Percentiles rank a stretch among this genome's conserved stretches.
Conservation (phyloP, 2,888 invertebrate species). For the Melanchra persicariae region DNA sequence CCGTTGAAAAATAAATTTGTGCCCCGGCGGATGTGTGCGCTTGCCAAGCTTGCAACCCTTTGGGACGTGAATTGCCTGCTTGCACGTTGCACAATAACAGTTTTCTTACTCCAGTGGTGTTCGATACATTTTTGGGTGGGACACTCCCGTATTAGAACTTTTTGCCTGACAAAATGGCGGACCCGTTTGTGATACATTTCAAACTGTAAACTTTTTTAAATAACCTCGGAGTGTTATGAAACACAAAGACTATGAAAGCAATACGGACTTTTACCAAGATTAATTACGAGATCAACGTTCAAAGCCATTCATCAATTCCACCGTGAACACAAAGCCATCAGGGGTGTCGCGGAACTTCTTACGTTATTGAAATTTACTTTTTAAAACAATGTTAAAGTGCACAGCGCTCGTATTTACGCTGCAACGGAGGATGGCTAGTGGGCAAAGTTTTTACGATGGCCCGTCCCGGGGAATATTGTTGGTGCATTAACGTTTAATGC, state of each 20-base stretch:
- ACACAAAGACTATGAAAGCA: constrained; percentile 19
- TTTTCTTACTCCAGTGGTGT: constrained; percentile 60
- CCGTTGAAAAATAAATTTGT: constrained; percentile 67
- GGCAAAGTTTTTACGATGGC: constrained; percentile 88
- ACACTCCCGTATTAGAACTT: constrained; percentile 35
- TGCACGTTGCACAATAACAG: constrained; percentile 67
- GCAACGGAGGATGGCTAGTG: constrained; percentile 75
- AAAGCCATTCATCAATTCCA: constrained; percentile 71
- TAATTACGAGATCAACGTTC: constrained; percentile 65
- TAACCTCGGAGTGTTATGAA: constrained; percentile 13
- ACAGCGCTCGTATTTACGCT: constrained; percentile 74
- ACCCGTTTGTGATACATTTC: constrained; percentile 6
- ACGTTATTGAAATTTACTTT: constrained; percentile 87
- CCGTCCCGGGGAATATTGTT: constrained; percentile 84
- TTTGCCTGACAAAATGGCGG: not conserved
- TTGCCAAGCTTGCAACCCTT: constrained; percentile 64
- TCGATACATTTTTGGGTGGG: constrained; percentile 56
- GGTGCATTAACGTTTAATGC: constrained; percentile 88
- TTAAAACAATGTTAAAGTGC: constrained; percentile 86
- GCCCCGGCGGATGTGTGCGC: constrained; percentile 61
- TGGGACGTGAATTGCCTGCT: constrained; percentile 68
- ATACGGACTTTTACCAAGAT: constrained; percentile 56
- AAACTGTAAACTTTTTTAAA: not conserved
- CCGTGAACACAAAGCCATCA: constrained; percentile 72
- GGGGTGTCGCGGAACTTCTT: constrained; percentile 79